Evolutionary conservation across 2,113 vertebrate genomes (phyloP).

Genomic region (Myiozetetes cayanensis): DNA sequence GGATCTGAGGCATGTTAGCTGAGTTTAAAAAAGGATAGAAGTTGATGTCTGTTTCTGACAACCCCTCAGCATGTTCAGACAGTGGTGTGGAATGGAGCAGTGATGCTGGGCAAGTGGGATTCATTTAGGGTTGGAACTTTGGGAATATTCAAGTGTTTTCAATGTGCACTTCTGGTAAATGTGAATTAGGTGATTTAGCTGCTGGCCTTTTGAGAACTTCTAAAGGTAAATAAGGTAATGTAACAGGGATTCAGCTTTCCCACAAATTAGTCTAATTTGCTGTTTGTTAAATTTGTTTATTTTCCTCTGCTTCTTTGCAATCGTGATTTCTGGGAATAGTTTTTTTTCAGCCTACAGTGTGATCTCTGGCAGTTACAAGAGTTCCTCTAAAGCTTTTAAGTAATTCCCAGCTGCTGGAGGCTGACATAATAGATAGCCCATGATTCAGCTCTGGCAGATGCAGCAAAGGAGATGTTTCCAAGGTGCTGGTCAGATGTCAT

Average conservation of each 20-base stretch:
- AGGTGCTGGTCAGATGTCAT: background rate
- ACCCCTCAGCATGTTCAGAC: background rate
- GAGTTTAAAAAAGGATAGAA: background rate
- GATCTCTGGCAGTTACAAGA: conserved; percentile 22
- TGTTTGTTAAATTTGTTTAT: background rate
- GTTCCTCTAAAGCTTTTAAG: conserved; percentile 10
- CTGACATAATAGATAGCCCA: background rate
- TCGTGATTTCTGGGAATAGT: conserved; percentile 17
- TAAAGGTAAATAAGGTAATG: background rate
- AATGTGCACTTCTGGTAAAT: background rate
- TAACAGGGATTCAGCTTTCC: background rate
- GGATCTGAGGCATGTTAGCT: background rate
- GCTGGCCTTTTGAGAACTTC: background rate
- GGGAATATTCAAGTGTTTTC: background rate
- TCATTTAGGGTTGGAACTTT: background rate
- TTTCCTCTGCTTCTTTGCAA: background rate
- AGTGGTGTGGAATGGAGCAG: background rate
- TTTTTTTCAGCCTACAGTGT: background rate
- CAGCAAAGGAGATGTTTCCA: background rate
- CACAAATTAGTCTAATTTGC: background rate
- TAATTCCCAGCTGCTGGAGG: background rate
- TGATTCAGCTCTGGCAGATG: background rate
- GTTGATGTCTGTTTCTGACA: background rate
- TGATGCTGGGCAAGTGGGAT: background rate
- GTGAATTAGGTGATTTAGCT: background rate